Conservation (phyloP, 2,888 invertebrate species). For the Lamellibrachia satsuma region DNA sequence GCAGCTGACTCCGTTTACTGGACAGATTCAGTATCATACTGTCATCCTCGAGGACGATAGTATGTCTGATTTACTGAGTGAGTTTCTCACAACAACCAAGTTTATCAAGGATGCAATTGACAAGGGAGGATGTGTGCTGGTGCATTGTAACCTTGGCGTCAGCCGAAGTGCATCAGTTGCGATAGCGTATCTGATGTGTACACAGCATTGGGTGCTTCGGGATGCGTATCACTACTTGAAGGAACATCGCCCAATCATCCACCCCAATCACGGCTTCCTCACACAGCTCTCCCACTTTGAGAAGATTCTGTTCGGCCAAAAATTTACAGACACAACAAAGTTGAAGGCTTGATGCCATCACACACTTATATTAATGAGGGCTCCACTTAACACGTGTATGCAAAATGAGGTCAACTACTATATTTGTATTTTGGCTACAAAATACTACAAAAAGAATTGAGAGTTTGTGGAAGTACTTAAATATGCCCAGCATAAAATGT, state of each 20-base stretch:
- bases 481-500: too few species aligned
- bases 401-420: too few species aligned
- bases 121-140: slow-evolving; percentile 49
- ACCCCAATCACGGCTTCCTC: slow-evolving; percentile 48
- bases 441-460: too few species aligned
- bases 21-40: slow-evolving; percentile 30
- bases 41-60: slow-evolving; percentile 35
- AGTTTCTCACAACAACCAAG: slow-evolving; percentile 36
- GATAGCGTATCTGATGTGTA: slow-evolving; percentile 50
- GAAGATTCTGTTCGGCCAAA: slow-evolving; percentile 48
- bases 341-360: background rate
- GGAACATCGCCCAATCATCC: slow-evolving; percentile 47
- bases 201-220: slow-evolving; percentile 42
- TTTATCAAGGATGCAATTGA: slow-evolving; percentile 34
- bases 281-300: slow-evolving; percentile 49
- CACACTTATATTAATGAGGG: background rate
- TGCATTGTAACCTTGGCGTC: slow-evolving; percentile 56
- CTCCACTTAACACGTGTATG: too few species aligned
- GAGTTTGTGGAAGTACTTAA: too few species aligned
- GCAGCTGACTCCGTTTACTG: slow-evolving; percentile 27
- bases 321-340: slow-evolving; percentile 32
- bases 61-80: slow-evolving; percentile 27
- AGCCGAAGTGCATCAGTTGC: slow-evolving; percentile 51
- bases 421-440: too few species aligned
- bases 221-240: slow-evolving; percentile 50